phyloP scores from a whole-genome alignment of 2,113 vertebrate species.

The Trematomus loennbergii region DNA sequence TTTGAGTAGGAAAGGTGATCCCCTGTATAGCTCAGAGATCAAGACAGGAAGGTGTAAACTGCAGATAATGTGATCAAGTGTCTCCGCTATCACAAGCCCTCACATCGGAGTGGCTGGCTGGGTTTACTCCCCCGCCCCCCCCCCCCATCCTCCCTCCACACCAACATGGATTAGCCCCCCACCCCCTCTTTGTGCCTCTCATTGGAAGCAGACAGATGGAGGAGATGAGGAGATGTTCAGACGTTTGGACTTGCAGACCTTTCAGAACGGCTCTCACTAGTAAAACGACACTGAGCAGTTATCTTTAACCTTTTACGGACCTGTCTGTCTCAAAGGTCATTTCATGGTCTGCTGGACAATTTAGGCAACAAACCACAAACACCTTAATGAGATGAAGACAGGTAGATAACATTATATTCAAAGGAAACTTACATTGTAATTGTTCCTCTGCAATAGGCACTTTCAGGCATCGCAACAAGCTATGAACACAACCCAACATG shows the following conservation, averaged over 20 bases:
- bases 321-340: conserved; percentile 24
- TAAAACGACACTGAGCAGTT: conserved; percentile 42
- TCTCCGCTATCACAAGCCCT: conserved; percentile 79
- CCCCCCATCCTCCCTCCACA: conserved; percentile 9
- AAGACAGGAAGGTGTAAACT: conserved; percentile 96
- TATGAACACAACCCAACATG: background rate
- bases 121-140: conserved; percentile 29
- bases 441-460: background rate
- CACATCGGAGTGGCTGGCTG: conserved; percentile 69
- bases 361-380: conserved; percentile 24
- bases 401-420: conserved; percentile 1
- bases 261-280: conserved; percentile 37
- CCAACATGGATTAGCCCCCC: conserved; percentile 71
- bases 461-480: background rate
- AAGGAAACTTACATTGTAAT: background rate
- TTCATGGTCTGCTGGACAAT: conserved; percentile 24
- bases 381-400: conserved; percentile 6
- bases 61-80: conserved; percentile 91
- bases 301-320: conserved; percentile 16
- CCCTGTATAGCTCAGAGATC: conserved; percentile 89
- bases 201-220: conserved; percentile 67
- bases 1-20: conserved; percentile 93
- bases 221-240: conserved; percentile 66
- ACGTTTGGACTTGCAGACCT: conserved; percentile 46
- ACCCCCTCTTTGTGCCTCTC: conserved; percentile 66